Percentiles rank a stretch among this genome's conserved stretches.
Evolutionary conservation across 2,113 vertebrate species (phyloP).

Genomic region (Leptocoma aspasia): DNA sequence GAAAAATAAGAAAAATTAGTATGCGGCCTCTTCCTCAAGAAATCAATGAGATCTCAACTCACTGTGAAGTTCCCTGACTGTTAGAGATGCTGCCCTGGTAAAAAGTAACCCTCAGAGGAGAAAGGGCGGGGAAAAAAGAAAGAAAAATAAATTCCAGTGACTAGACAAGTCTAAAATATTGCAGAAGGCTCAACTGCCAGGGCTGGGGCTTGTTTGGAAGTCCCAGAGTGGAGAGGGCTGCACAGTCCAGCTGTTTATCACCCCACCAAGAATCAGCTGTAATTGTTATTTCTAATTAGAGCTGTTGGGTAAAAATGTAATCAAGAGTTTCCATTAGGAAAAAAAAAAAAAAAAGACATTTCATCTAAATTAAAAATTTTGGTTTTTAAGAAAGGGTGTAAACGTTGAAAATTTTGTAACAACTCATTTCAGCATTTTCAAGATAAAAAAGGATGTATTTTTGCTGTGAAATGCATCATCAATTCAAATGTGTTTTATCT

Average conservation of each 20-base stretch:
- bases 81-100: slow-evolving; percentile 13
- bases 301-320: neutral
- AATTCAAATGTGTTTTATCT: slow-evolving; percentile 15
- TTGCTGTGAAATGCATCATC: slow-evolving; percentile 3
- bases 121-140: neutral
- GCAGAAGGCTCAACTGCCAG: neutral
- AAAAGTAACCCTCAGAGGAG: slow-evolving; percentile 15
- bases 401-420: neutral
- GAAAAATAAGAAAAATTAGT: neutral
- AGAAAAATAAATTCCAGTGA: neutral
- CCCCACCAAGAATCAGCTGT: neutral
- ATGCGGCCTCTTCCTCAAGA: neutral
- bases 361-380: neutral
- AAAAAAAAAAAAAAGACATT: neutral
- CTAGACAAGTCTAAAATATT: neutral
- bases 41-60: slow-evolving; percentile 23
- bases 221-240: neutral
- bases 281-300: slow-evolving; percentile 18
- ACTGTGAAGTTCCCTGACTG: slow-evolving; percentile 33
- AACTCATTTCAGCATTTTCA: slow-evolving; percentile 16
- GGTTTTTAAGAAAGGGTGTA: neutral
- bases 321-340: neutral
- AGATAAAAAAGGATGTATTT: neutral
- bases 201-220: neutral
- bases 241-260: neutral